These are phyloP conservation scores for Takifugu flavidus DNA, from an alignment of 2,113 vertebrate species.

Conservation along the genomic window DNA sequence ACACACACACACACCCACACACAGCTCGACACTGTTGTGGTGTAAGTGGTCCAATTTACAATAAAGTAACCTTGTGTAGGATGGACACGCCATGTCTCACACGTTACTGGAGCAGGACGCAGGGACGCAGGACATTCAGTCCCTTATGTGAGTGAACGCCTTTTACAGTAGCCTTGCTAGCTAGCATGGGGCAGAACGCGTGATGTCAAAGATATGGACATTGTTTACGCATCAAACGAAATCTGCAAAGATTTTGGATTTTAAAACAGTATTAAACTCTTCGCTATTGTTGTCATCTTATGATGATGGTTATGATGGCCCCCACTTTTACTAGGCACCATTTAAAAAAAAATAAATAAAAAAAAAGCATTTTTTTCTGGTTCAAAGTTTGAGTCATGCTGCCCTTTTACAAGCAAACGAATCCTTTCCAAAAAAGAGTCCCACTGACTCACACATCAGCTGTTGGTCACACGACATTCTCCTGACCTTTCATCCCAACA, in stretches of 20 bases:
- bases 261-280: background rate
- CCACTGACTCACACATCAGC: background rate
- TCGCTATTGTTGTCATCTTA: background rate
- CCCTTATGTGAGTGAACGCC: background rate
- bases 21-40: too few relatives aligned
- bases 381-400: background rate
- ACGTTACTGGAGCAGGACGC: too few relatives aligned
- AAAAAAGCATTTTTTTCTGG: background rate
- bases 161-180: background rate
- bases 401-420: background rate
- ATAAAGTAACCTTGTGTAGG: constrained; percentile 10
- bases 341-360: too few relatives aligned
- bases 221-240: too few relatives aligned
- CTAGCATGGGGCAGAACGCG: background rate
- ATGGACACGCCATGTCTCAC: background rate
- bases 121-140: too few relatives aligned
- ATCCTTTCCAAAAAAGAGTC: background rate
- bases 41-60: background rate
- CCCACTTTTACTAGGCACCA: background rate
- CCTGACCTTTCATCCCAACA: background rate
- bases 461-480: background rate
- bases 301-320: background rate
- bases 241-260: background rate
- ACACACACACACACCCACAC: too few relatives aligned
- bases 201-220: background rate